Percentiles rank a stretch among this genome's conserved stretches.
These are phyloP conservation scores for Gobio occitaniae DNA, from an alignment of 2,797 vertebrate species.

Conservation along the genomic window DNA sequence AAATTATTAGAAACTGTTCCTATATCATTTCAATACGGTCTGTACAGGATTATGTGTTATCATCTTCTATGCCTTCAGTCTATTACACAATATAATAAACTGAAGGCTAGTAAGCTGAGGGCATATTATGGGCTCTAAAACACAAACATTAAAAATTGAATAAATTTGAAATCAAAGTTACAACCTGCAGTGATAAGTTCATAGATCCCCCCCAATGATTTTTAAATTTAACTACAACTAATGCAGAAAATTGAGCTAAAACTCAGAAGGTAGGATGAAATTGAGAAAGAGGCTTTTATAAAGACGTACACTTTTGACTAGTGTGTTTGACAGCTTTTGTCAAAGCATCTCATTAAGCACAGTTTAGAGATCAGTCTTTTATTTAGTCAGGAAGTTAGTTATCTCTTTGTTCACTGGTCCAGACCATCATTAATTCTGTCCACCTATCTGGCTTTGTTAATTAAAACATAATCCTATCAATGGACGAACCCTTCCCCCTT, in stretches of 20 bases:
- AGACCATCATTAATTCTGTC: conserved; percentile 4
- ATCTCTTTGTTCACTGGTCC: conserved; percentile 25
- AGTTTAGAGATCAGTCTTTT: conserved; percentile 11
- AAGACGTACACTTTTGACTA: neutral
- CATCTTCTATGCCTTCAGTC: neutral
- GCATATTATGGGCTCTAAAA: neutral
- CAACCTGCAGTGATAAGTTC: neutral
- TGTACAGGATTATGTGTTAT: neutral
- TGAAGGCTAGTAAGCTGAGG: neutral
- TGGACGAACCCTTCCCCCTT: conserved; percentile 20
- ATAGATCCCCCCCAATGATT: neutral
- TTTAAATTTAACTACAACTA: neutral
- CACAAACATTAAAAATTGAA: neutral
- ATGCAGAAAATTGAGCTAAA: neutral
- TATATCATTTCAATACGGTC: neutral
- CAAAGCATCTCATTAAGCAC: conserved; percentile 3
- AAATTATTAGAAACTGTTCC: neutral
- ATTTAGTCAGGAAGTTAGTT: conserved; percentile 18
- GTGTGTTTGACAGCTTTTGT: neutral
- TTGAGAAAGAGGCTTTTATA: conserved; percentile 1
- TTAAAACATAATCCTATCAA: conserved; percentile 31
- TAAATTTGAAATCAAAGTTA: neutral
- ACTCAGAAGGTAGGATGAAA: neutral
- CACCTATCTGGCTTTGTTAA: conserved; percentile 33
- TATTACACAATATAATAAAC: neutral